Evolutionary conservation across 2,113 vertebrate genomes (phyloP), one percentile per base, ranked within the genome.

Genomic region (Galemys pyrenaicus): DNA sequence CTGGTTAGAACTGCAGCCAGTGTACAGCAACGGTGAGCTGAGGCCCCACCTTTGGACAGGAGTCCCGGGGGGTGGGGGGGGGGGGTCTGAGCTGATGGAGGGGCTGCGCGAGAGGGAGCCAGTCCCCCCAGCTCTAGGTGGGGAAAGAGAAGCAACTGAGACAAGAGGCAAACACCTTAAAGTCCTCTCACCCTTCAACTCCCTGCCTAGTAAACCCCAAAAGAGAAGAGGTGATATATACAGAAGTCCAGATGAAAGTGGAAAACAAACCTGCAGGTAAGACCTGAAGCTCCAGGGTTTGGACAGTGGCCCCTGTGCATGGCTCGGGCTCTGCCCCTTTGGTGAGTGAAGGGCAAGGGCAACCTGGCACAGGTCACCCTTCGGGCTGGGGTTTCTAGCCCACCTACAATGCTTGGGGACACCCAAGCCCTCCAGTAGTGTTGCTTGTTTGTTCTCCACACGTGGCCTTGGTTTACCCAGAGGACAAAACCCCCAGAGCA

Each of bases 21-120:
- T 96, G 26, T 93, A 96, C 78, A 24, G 41, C 49, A 95, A 96
- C 35, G 95, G 97, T 97, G 51, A 96, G n/a, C 80, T 8, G 5
- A 24, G 5, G 20, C 16, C 19, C 46, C 30, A 10, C 6, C 7
- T 30, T 56, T 37, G n/a, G 58, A 12, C 30, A 58, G 73, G 58
- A 16, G 6, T 54, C 6, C 5, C 13, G 26, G 46, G 54, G 41
- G 51, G 75, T 5, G 17, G 6, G 41, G 51, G 75, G 6, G 17
- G 6, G 37, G 51, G 16, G 70, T 17, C 24, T 49, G 39, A 44
- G 28, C 35, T 28, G 64, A 60, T 28, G 22, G 54, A 16, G 37
- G 20, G 35, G 0, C 26, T 9, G 15, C 3, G 6, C 0, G 3
- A 62, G 10, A 30, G 28, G 9, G 9, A 62, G 8, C 32, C 54